A percentile compares a stretch with the other conserved stretches of the same genome.
Conservation (phyloP, 2,113 vertebrate species). For the Hipposideros armiger region DNA sequence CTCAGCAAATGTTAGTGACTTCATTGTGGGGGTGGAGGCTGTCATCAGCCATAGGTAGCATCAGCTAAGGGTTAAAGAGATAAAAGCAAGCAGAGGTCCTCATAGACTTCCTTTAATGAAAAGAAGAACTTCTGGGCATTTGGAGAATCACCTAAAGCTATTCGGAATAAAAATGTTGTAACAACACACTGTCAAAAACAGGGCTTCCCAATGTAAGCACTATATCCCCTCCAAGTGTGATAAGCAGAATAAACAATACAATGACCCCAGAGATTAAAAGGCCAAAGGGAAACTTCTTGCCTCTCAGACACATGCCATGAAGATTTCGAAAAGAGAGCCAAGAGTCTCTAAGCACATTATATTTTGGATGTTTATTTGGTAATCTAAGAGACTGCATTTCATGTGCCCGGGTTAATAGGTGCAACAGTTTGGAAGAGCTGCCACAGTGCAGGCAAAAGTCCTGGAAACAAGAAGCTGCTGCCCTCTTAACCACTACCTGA, state of each 20-base stretch:
- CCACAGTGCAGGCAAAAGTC: neutral
- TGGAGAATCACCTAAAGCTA: neutral
- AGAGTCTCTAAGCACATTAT: neutral
- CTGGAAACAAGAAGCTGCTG: neutral
- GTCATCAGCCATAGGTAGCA: neutral
- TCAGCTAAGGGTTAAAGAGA: constrained; percentile 17
- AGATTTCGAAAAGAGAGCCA: neutral
- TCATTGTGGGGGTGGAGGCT: neutral
- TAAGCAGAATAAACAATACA: neutral
- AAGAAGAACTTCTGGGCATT: constrained; percentile 6
- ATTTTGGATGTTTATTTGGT: constrained; percentile 36
- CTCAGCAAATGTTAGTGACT: neutral
- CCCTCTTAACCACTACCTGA: neutral
- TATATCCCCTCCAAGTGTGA: neutral
- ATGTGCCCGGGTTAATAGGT: neutral
- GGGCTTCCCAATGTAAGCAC: neutral
- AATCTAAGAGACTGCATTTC: neutral
- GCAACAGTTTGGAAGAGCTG: neutral
- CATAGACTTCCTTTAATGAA: neutral
- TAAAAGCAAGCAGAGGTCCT: neutral
- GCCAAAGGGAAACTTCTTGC: neutral
- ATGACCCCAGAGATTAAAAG: neutral
- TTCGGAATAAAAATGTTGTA: constrained; percentile 2
- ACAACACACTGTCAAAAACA: neutral
- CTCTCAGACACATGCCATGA: neutral